A percentile compares a stretch with the other conserved stretches of the same genome.
These are phyloP conservation scores for Notamacropus eugenii DNA, from an alignment of 2,797 vertebrate genomes.

Conservation along the genomic window DNA sequence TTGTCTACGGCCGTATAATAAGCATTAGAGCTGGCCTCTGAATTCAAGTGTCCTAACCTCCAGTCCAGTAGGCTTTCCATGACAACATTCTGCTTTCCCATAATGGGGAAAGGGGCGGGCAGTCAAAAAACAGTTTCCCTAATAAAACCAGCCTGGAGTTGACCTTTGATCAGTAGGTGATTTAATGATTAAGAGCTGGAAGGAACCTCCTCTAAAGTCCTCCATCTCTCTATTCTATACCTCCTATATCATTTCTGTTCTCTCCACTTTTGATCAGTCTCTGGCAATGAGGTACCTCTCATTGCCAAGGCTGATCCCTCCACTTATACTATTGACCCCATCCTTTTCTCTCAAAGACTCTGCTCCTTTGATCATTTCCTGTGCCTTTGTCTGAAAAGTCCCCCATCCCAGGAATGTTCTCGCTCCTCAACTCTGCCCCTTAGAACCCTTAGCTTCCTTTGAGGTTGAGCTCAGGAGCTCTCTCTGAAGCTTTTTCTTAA, in stretches of 20 bases:
- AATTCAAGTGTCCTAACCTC: slow-evolving; percentile 9
- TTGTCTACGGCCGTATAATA: neutral
- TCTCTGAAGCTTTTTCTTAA: neutral
- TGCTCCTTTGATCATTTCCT: neutral
- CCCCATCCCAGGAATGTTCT: neutral
- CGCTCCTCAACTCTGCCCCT: neutral
- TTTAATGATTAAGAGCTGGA: neutral
- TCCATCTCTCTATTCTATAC: neutral
- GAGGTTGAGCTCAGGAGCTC: neutral
- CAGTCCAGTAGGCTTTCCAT: slow-evolving; percentile 13
- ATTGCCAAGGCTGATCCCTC: neutral
- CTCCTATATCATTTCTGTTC: neutral
- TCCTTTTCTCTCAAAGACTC: neutral
- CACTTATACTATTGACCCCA: neutral
- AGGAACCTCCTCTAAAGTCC: neutral
- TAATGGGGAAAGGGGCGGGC: neutral
- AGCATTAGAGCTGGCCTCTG: neutral
- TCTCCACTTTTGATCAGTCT: neutral
- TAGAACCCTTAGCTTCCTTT: neutral
- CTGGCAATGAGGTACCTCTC: neutral
- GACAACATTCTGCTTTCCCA: neutral
- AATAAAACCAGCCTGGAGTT: neutral
- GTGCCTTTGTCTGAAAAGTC: neutral
- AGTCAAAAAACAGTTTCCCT: neutral
- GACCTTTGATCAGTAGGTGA: neutral